A percentile compares a stretch with the other conserved stretches of the same genome.
These are phyloP conservation scores for Phyllotreta cruciferae DNA, from an alignment of 2,888 invertebrate species.

Conservation along the genomic window DNA sequence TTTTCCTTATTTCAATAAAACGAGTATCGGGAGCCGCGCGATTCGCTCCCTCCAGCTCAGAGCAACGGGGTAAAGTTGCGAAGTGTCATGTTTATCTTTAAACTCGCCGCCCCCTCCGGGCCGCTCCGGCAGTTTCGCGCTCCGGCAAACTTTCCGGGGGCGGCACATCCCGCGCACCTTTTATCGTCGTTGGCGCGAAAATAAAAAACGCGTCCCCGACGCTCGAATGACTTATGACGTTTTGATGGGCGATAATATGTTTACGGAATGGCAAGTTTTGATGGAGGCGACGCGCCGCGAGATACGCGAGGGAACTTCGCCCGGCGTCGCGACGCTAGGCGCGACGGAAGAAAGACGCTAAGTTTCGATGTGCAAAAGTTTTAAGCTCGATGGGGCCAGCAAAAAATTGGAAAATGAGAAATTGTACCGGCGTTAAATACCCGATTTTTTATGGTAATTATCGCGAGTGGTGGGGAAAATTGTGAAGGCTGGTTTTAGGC, in stretches of 20 bases:
- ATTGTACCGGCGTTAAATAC: too few relatives aligned
- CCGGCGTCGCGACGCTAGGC: not conserved
- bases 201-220: conserved; percentile 22
- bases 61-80: conserved; percentile 1
- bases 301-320: not conserved
- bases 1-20: too few relatives aligned
- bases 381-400: not conserved
- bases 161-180: conserved; percentile 25
- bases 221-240: conserved; percentile 37
- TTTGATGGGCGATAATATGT: conserved; percentile 38
- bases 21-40: too few relatives aligned
- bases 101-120: conserved; percentile 25
- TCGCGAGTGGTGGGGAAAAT: too few relatives aligned
- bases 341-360: conserved; percentile 4
- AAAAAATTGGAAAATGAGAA: too few relatives aligned
- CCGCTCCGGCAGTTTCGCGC: conserved; percentile 23
- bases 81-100: conserved; percentile 35
- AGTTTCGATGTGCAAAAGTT: conserved; percentile 10
- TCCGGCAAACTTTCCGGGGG: conserved; percentile 28
- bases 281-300: not conserved
- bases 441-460: too few relatives aligned
- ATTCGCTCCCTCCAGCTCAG: not conserved
- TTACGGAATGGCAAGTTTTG: conserved; percentile 26
- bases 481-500: too few relatives aligned
- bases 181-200: conserved; percentile 28